Evolutionary conservation across 2,113 vertebrate species (phyloP).

Genomic region (Axis porcinus): DNA sequence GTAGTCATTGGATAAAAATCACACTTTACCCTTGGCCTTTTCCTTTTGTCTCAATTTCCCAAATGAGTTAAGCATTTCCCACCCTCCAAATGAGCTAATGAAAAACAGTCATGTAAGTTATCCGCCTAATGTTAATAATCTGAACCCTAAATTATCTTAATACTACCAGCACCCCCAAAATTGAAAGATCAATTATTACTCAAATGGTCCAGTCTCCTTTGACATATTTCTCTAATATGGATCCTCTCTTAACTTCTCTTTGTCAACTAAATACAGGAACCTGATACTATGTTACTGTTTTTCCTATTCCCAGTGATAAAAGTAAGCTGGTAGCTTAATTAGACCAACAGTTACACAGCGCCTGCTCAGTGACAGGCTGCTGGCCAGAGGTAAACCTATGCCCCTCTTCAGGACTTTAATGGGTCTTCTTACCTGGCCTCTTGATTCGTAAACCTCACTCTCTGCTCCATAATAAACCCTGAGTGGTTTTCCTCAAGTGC

Average conservation of each 20-base stretch:
- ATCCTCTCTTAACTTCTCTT: background rate
- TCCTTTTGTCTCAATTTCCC: background rate
- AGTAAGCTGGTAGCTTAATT: background rate
- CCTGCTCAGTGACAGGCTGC: too few relatives aligned
- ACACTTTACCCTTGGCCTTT: background rate
- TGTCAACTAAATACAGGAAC: background rate
- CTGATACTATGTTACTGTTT: background rate
- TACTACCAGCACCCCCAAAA: background rate
- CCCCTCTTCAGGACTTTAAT: background rate
- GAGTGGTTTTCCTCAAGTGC: background rate
- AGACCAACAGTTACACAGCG: background rate
- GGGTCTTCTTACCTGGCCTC: background rate
- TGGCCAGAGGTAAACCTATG: background rate
- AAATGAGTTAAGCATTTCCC: background rate
- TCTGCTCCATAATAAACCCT: background rate
- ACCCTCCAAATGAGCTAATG: background rate
- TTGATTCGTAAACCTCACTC: background rate
- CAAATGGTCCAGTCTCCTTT: background rate
- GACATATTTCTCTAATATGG: background rate
- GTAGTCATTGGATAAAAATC: background rate
- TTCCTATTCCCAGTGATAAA: background rate
- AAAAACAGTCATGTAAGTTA: background rate
- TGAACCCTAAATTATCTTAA: background rate
- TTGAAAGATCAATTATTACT: background rate
- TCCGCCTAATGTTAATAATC: background rate